phyloP scores from a whole-genome alignment of 2,888 invertebrate species.

The Euspilapteryx auroguttella region DNA sequence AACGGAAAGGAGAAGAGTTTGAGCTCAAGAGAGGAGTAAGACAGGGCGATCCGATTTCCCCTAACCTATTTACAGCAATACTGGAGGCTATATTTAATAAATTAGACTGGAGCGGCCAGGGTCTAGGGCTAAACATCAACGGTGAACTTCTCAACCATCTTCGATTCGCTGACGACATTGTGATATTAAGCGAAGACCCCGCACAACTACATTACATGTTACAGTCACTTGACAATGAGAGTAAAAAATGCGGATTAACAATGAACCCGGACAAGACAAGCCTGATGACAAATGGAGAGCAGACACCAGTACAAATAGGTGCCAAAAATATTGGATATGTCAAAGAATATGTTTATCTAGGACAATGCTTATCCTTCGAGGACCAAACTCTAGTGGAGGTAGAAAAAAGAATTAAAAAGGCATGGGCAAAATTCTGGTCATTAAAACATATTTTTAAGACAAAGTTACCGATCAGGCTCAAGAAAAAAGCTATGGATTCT shows the following conservation, averaged over 20 bases:
- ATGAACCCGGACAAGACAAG: constrained; percentile 1
- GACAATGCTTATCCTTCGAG: constrained; percentile 3
- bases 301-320: neutral
- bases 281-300: neutral
- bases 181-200: neutral
- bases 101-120: neutral
- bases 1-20: neutral
- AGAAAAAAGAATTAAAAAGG: constrained; percentile 8
- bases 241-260: neutral
- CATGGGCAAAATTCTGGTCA: constrained; percentile 11
- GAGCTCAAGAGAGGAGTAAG: neutral
- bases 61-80: neutral
- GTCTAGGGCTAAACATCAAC: neutral
- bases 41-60: constrained; percentile 1
- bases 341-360: constrained; percentile 2
- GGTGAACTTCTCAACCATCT: neutral
- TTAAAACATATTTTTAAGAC: constrained; percentile 10
- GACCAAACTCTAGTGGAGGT: constrained; percentile 6
- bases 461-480: constrained; percentile 8
- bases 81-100: neutral
- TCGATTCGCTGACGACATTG: constrained; percentile 1
- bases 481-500: constrained; percentile 9
- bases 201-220: neutral
- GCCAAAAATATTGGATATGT: neutral
- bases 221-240: neutral